Percentiles rank a stretch among this genome's conserved stretches.
phyloP scores from a whole-genome alignment of 2,888 invertebrate genomes.

The Dasysyrphus tricinctus region DNA sequence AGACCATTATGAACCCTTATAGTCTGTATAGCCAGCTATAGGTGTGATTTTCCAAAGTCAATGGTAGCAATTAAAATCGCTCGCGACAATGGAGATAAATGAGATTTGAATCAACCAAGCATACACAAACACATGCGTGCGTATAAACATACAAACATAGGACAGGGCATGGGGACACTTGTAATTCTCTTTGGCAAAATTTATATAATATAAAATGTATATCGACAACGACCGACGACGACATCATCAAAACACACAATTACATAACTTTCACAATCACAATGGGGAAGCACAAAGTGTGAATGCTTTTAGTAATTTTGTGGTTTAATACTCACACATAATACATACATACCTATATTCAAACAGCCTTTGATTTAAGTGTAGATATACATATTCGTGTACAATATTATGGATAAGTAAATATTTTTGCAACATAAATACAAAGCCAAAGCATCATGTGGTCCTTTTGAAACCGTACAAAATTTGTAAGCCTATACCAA shows the following conservation, averaged over 20 bases:
- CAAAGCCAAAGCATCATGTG: slow-evolving; percentile 40
- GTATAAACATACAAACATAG: neutral
- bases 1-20: neutral
- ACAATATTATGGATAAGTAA: no score
- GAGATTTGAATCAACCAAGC: slow-evolving; percentile 20
- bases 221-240: slow-evolving; percentile 16
- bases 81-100: slow-evolving; percentile 50
- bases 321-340: slow-evolving; percentile 40
- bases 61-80: slow-evolving; percentile 38
- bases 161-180: neutral
- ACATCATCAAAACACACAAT: neutral
- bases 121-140: no score
- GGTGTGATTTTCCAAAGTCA: slow-evolving; percentile 13
- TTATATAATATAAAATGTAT: neutral
- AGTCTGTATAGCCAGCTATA: neutral
- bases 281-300: slow-evolving; percentile 14
- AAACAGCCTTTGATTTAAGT: slow-evolving; percentile 18
- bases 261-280: neutral
- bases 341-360: neutral
- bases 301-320: slow-evolving; percentile 35
- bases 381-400: slow-evolving; percentile 23
- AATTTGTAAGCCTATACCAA: no score
- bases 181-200: neutral
- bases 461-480: slow-evolving; percentile 24
- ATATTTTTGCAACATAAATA: slow-evolving; percentile 1